Base-by-base conservation (phyloP, 1,140 invertebrate species). In the Amyelois transitella region DNA sequence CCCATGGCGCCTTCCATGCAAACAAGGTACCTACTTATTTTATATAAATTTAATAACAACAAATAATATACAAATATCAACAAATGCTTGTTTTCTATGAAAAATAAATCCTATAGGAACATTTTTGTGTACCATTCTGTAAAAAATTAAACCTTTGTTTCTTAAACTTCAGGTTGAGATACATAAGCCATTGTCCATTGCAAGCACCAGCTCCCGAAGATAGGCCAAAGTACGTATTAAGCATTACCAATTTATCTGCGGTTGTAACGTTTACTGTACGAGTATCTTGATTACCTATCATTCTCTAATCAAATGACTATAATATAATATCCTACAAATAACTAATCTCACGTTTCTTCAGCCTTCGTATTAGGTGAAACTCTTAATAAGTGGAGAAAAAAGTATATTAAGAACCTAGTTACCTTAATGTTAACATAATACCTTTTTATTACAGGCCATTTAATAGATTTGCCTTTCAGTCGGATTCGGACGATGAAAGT, bases 1-100 rank as follows among this genome's bases (percentile, higher is more conserved):
- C 82, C 82, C 0, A 83, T 86, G 80, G 64, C 55, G 12, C 82
- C 82, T 12, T 79, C 80, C 3, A 82, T 86, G 78, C 72, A 83
- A 51, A 82, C 75, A 4, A 76, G 82, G 82, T 86, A 69, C 55
- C 50, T 53, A 21, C 8, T 14, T 14, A 32, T 32, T 45, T 47
- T 43, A 43, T n/a, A n/a, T n/a, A n/a, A 43, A 43, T 10, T 3
- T 43, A n/a, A 10, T 12, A 43, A 43, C 12, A 43, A 24, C 22
- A 5, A 24, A n/a, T 24, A 24, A 8, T 5, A 24, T 5, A 24
- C 8, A 24, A 24, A 24, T 24, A 5, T 24, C 22, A 5, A 5
- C 3, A 24, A 24, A 24, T 24, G 22, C 22, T n/a, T n/a, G n/a
- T n/a, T n/a, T n/a, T n/a, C n/a, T n/a, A n/a, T n/a, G n/a, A n/a